Base-by-base conservation (phyloP, 1,140 invertebrate species). In the Sinella curviseta region DNA sequence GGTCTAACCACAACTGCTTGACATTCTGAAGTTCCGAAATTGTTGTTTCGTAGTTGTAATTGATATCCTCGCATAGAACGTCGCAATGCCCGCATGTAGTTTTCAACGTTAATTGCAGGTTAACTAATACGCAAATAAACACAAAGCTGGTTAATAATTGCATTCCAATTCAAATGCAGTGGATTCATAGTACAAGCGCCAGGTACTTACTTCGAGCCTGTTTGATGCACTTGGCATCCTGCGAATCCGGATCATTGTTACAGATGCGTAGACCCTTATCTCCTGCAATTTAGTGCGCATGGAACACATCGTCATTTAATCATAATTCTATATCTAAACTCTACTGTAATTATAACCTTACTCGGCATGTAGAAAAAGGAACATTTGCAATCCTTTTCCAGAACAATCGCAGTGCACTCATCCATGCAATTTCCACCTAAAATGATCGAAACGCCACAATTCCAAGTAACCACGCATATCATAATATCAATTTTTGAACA, bases 1-100 rank as follows among this genome's bases (percentile, higher is more conserved):
- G 17, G 26, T 75, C 74, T 4, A 3, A 14, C 74, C 74, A 75
- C 16, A 75, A 26, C 17, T 4, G 8, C 2, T 3, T 26, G 1
- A 16, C 24, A 39, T 48, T 26, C 28, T 75, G 74, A 12, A 75
- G 16, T 1, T 54, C 24, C 2, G n/a, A n/a, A 26, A 48, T 54
- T 8, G 35, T 75, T 33, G 65, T 70, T 70, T 70, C 65, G 31
- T 70, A 70, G 24, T 70, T 70, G 65, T 70, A 70, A 4, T 24
- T 30, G 31, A 70, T 70, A 33, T 70, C 65, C 31, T 70, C 65
- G n/a, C 65, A 70, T 1, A 70, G 65, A 4, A 30, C 31, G 12
- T 70, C 65, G 31, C 65, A 70, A 70, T 70, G 28, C 26, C 65
- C 65, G 31, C 65, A 70, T 2, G 31, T 31, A 2, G 30, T 4